A percentile compares a stretch with the other conserved stretches of the same genome.
Conservation (phyloP, 2,797 vertebrate genomes). For the Poecile montanus region DNA sequence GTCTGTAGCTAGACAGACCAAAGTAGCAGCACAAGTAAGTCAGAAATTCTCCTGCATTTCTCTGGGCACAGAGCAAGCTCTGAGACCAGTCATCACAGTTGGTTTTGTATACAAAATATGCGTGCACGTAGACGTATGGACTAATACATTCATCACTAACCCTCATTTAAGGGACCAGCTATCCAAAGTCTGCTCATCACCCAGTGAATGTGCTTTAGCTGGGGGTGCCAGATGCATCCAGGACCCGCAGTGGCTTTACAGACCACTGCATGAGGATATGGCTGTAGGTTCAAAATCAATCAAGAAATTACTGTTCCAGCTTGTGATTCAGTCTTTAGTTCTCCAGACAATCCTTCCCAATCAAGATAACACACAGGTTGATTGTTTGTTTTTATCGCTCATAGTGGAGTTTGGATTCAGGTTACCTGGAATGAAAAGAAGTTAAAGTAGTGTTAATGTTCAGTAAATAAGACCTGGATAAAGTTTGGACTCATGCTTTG, state of each 20-base stretch:
- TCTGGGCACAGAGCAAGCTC: conserved; percentile 21
- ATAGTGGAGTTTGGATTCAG: conserved; percentile 44
- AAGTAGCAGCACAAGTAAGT: conserved; percentile 61
- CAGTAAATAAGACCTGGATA: not conserved
- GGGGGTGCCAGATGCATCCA: not conserved
- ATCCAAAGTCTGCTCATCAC: not conserved
- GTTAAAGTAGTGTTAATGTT: not conserved
- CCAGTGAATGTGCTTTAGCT: not conserved
- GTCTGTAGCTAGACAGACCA: conserved; percentile 52
- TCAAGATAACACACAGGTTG: conserved; percentile 71
- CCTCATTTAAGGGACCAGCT: not conserved
- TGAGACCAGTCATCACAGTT: conserved; percentile 60
- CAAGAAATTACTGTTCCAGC: conserved; percentile 31
- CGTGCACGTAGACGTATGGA: conserved; percentile 6
- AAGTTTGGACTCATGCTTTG: not conserved
- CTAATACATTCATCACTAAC: conserved; percentile 42
- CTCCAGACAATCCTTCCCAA: not conserved
- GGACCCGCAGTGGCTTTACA: not conserved
- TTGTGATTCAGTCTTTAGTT: conserved; percentile 19
- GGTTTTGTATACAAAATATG: conserved; percentile 31
- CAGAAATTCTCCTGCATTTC: conserved; percentile 45
- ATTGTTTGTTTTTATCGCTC: conserved; percentile 60
- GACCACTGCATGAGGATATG: not conserved
- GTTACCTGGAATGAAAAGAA: conserved; percentile 61
- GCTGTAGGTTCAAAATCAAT: conserved; percentile 32